These are phyloP conservation scores for Corythornis madagascariensis DNA, from an alignment of 2,113 vertebrate species.

Conservation along the genomic window DNA sequence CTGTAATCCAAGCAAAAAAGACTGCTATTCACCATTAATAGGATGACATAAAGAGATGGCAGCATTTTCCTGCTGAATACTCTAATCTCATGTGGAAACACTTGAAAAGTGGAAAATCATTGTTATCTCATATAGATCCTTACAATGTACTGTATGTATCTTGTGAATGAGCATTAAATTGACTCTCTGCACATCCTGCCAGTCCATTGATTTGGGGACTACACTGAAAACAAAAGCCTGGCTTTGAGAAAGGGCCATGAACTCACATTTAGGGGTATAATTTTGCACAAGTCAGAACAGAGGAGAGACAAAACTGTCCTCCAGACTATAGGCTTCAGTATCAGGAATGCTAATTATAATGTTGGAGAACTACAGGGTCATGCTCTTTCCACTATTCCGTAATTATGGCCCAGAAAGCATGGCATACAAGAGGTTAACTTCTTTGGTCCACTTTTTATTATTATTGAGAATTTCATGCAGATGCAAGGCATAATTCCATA, in stretches of 20 bases:
- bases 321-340: constrained; percentile 59
- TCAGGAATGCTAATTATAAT: constrained; percentile 65
- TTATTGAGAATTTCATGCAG: constrained; percentile 36
- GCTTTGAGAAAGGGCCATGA: constrained; percentile 62
- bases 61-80: constrained; percentile 63
- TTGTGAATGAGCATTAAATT: constrained; percentile 61
- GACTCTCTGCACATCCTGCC: constrained; percentile 48
- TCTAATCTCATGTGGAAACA: constrained; percentile 70
- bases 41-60: constrained; percentile 65
- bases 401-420: constrained; percentile 32
- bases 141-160: constrained; percentile 42
- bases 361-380: constrained; percentile 31
- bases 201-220: constrained; percentile 59
- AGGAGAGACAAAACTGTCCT: constrained; percentile 49
- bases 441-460: background rate
- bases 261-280: constrained; percentile 54
- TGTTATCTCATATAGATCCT: constrained; percentile 58
- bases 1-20: constrained; percentile 68
- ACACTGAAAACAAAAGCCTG: constrained; percentile 22
- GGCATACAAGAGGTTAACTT: constrained; percentile 56
- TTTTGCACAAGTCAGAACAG: constrained; percentile 55
- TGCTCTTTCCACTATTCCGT: constrained; percentile 16
- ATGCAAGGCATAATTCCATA: constrained; percentile 46
- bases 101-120: constrained; percentile 72
- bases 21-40: constrained; percentile 56